Percentiles rank a stretch among this genome's conserved stretches.
Evolutionary conservation across 64 coral and sea anemone species (phyloP).

Genomic region (Orbicella faveolata): DNA sequence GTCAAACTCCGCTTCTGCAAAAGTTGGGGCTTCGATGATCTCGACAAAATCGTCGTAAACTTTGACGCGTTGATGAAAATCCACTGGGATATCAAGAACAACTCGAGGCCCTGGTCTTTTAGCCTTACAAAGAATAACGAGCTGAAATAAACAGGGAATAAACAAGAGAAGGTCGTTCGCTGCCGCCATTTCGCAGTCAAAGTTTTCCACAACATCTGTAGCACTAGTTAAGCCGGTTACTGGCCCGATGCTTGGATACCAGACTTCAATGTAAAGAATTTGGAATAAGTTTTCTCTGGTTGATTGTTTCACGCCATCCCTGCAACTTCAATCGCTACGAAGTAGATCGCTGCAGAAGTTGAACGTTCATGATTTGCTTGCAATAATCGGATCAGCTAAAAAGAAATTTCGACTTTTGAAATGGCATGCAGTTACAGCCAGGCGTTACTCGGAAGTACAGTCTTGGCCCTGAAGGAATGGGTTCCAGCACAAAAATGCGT

Average conservation of each 20-base stretch:
- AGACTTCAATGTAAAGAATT: conserved; percentile 37
- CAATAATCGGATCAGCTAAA: neutral
- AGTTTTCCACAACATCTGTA: conserved; percentile 1
- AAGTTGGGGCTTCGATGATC: conserved; percentile 48
- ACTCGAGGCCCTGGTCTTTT: conserved; percentile 10
- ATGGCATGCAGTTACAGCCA: neutral
- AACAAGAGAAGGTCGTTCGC: neutral
- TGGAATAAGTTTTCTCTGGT: neutral
- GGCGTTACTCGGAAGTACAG: neutral
- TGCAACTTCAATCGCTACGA: neutral
- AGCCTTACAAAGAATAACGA: neutral
- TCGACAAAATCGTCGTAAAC: conserved; percentile 73
- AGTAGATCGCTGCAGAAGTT: too few relatives aligned
- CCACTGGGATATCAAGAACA: conserved; percentile 31
- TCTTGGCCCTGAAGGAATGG: neutral
- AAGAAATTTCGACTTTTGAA: neutral
- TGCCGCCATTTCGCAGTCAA: neutral
- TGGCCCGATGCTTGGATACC: neutral
- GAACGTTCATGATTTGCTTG: neutral
- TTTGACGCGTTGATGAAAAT: conserved; percentile 4
- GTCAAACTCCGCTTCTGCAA: conserved; percentile 47
- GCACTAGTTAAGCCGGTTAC: neutral
- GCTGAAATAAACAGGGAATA: conserved; percentile 11
- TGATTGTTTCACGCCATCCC: neutral
- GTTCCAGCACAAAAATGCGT: too few relatives aligned